Evolutionary conservation across 2,113 vertebrate genomes (phyloP).

Genomic region (Nesogale talazaci): DNA sequence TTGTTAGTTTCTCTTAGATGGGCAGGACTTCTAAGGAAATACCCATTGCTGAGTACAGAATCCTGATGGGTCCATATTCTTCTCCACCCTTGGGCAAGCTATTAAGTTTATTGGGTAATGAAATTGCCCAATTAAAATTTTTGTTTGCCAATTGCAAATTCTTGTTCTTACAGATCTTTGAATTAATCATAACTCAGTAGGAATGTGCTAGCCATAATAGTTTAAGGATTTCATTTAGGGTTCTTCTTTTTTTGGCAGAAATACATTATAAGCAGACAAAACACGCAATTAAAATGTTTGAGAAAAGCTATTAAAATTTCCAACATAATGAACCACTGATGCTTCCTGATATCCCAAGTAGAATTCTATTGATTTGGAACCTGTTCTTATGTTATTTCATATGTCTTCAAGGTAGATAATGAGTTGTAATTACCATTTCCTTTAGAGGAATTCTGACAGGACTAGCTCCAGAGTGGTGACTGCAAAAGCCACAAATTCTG

Average conservation of each 20-base stretch:
- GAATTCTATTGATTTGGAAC: conserved; percentile 67
- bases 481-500: background rate
- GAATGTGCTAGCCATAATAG: conserved; percentile 65
- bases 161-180: conserved; percentile 67
- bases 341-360: conserved; percentile 64
- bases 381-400: conserved; percentile 54
- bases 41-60: conserved; percentile 61
- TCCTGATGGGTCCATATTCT: conserved; percentile 40
- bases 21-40: conserved; percentile 58
- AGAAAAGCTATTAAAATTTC: conserved; percentile 79
- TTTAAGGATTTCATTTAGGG: conserved; percentile 54
- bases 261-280: conserved; percentile 80
- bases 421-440: conserved; percentile 67
- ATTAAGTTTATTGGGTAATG: conserved; percentile 70
- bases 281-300: conserved; percentile 75
- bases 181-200: conserved; percentile 72
- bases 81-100: background rate
- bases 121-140: conserved; percentile 71
- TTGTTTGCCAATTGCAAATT: conserved; percentile 66
- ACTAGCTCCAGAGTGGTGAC: background rate
- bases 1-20: conserved; percentile 54
- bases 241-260: conserved; percentile 69
- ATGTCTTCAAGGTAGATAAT: conserved; percentile 55
- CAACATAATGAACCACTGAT: conserved; percentile 72
- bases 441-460: conserved; percentile 15